Evolutionary conservation across 2,888 invertebrate species (phyloP).

Genomic region (Osedax frankpressi): DNA sequence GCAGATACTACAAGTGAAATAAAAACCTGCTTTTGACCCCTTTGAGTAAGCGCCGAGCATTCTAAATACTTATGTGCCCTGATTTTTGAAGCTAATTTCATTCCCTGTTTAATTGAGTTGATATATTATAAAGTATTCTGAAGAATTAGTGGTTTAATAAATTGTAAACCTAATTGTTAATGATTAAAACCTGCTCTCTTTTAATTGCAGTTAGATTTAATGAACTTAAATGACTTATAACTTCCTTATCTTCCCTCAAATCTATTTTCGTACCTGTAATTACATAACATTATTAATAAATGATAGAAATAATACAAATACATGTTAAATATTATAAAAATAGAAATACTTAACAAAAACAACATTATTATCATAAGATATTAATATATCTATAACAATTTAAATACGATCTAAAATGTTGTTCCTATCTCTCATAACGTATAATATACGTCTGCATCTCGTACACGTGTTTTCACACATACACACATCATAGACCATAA

Average conservation of each 20-base stretch:
- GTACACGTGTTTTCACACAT: no score
- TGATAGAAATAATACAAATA: no score
- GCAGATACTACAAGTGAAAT: background rate
- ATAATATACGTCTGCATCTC: no score
- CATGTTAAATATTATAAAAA: no score
- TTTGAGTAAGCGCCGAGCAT: conserved; percentile 94
- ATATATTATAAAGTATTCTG: background rate
- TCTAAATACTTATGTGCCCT: conserved; percentile 98
- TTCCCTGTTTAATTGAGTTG: conserved; percentile 52
- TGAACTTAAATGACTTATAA: conserved; percentile 74
- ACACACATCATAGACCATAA: no score
- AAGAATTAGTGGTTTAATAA: background rate
- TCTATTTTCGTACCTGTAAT: conserved; percentile 86
- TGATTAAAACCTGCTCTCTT: conserved; percentile 63
- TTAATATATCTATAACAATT: no score
- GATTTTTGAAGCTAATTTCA: conserved; percentile 94
- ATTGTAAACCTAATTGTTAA: no score
- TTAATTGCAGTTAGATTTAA: conserved; percentile 90
- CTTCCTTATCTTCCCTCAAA: conserved; percentile 91
- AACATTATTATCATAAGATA: no score
- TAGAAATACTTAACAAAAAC: no score
- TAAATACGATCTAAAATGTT: no score
- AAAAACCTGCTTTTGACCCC: conserved; percentile 75
- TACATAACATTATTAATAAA: no score
- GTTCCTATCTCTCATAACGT: no score